Base-by-base conservation (phyloP, 1,140 invertebrate species). In the Lepidotrigona ventralis region DNA sequence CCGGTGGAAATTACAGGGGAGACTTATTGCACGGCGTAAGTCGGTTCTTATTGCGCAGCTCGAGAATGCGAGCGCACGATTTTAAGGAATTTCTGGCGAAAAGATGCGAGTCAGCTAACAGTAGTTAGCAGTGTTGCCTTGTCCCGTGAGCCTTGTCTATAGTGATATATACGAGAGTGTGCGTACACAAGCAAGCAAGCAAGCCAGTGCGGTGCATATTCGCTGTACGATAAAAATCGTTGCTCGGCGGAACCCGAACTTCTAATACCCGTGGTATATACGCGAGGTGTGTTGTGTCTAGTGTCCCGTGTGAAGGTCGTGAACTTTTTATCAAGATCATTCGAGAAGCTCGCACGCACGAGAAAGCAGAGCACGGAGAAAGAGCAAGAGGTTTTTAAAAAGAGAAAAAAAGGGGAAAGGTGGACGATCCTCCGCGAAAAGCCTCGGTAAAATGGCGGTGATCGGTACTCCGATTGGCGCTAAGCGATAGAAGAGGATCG, bases 391-490 rank as follows among this genome's bases (percentile, higher is more conserved):
- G 33, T 76, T 81, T 46, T 46, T 46, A 46, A 46, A 46, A 46
- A 46, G 39, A 46, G 39, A 81, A 79, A 79, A 77, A 60, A 60
- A 60, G 58, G 58, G 70, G 76, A 87, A 74, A 78, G 75, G 72
- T 85, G 75, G 79, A 77, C 79, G 82, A 85, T 85, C 72, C 80
- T 85, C 75, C 58, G 81, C 73, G 80, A 66, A 75, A 84, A 78
- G 88, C 77, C 84, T 77, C 83, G 85, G 88, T 92, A 93, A 93
- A 93, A 93, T 93, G 93, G 93, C 93, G 93, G 89, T 92, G 90
- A 91, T 93, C 91, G 88, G 89, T 89, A 90, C 89, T 89, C 85
- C 86, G 85, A 87, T 85, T 89, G 90, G 88, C 85, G 84, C 90
- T 89, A 85, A 90, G 89, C 85, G 89, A 85, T 88, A 88, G 80